A percentile compares a stretch with the other conserved stretches of the same genome.
Conservation (phyloP, 2,113 vertebrate genomes). For the Cyprinus carpio region DNA sequence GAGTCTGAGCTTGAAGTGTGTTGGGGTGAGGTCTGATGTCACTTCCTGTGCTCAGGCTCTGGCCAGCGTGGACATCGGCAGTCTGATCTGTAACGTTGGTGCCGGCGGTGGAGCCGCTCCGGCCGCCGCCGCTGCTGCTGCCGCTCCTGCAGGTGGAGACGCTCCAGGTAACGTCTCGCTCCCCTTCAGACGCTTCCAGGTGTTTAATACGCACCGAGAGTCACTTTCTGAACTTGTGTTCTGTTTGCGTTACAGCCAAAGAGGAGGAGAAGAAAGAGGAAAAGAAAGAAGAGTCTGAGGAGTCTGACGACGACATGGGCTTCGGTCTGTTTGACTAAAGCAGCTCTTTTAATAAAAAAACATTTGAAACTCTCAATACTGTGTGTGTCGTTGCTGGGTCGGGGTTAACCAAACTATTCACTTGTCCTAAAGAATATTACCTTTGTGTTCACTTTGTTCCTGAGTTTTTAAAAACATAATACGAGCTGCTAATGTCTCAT, state of each 20-base stretch:
- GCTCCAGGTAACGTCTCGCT: constrained; percentile 79
- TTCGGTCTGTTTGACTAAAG: constrained; percentile 97
- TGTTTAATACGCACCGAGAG: neutral
- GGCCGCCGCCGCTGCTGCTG: constrained; percentile 69
- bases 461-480: neutral
- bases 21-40: neutral
- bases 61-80: constrained; percentile 87
- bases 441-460: neutral
- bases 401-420: neutral
- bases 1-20: neutral
- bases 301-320: constrained; percentile 98
- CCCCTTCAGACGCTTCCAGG: neutral
- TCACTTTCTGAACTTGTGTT: neutral
- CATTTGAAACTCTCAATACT: neutral
- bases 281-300: constrained; percentile 97
- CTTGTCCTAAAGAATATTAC: neutral
- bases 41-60: constrained; percentile 77
- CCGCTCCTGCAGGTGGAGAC: constrained; percentile 69
- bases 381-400: neutral
- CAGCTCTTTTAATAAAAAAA: constrained; percentile 33
- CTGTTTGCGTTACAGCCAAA: constrained; percentile 76
- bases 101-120: constrained; percentile 85
- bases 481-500: too few relatives aligned
- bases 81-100: constrained; percentile 93
- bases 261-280: constrained; percentile 96